Evolutionary conservation across 2,113 vertebrate species (phyloP).

Genomic region (Microtus pennsylvanicus): DNA sequence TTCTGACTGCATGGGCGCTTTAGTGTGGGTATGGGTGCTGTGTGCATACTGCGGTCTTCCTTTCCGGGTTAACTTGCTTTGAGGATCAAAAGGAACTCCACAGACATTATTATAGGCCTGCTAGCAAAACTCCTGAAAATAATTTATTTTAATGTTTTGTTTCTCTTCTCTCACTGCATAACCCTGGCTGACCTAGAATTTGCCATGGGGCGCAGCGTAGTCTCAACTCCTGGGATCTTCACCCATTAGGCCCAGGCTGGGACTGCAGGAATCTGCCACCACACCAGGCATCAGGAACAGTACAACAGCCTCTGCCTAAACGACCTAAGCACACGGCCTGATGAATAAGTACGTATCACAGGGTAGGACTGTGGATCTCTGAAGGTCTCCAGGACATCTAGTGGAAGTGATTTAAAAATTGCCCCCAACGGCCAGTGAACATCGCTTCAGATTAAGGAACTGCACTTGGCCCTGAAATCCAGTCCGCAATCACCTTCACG

Average conservation of each 20-base stretch:
- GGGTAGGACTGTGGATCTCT: not conserved
- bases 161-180: not conserved
- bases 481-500: not conserved
- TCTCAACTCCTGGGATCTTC: not conserved
- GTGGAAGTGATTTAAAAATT: not conserved
- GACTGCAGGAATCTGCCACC: not conserved
- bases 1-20: not conserved
- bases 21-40: not conserved
- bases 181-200: not conserved
- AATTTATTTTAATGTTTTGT: not conserved
- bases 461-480: not conserved
- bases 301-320: not conserved
- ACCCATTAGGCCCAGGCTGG: not conserved
- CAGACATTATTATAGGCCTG: not conserved
- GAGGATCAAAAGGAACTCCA: conserved; percentile 2
- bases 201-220: not conserved
- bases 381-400: not conserved
- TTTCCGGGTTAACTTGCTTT: conserved; percentile 34
- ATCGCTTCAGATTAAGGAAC: not conserved
- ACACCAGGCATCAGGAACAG: not conserved
- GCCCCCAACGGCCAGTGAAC: not conserved
- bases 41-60: not conserved
- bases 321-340: not conserved
- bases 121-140: not conserved
- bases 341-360: not conserved